Conservation (phyloP, 2,113 vertebrate species). For the Petrocephalus zakoni region DNA sequence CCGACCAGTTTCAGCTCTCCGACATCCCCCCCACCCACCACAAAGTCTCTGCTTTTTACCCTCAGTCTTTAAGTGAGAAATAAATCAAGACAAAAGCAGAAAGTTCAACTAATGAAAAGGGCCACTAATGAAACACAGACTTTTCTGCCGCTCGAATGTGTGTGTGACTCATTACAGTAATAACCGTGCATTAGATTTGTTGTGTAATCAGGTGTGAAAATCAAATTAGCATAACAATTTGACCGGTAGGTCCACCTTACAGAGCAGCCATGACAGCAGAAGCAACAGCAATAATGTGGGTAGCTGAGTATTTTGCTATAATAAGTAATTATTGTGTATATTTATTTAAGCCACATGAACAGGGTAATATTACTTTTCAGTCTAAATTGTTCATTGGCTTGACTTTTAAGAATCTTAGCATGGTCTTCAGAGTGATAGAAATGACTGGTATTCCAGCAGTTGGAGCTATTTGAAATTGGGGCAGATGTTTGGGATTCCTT, state of each 20-base stretch:
- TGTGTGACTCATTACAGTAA: background rate
- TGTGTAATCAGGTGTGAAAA: slow-evolving; percentile 1
- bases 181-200: background rate
- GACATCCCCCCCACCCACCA: background rate
- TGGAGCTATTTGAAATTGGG: background rate
- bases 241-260: background rate
- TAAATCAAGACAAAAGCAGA: background rate
- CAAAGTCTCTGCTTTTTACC: background rate
- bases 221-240: background rate
- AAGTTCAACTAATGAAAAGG: background rate
- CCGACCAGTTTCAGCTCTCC: background rate
- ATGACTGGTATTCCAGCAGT: background rate
- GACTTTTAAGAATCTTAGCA: background rate
- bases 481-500: background rate
- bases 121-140: background rate
- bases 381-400: background rate
- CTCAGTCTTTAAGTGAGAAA: background rate
- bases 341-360: background rate
- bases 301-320: background rate
- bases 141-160: background rate
- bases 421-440: background rate
- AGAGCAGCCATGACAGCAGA: background rate
- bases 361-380: background rate
- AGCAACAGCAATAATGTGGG: background rate
- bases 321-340: background rate